Evolutionary conservation across 2,113 vertebrate genomes (phyloP).

Genomic region (Ellobius talpinus): DNA sequence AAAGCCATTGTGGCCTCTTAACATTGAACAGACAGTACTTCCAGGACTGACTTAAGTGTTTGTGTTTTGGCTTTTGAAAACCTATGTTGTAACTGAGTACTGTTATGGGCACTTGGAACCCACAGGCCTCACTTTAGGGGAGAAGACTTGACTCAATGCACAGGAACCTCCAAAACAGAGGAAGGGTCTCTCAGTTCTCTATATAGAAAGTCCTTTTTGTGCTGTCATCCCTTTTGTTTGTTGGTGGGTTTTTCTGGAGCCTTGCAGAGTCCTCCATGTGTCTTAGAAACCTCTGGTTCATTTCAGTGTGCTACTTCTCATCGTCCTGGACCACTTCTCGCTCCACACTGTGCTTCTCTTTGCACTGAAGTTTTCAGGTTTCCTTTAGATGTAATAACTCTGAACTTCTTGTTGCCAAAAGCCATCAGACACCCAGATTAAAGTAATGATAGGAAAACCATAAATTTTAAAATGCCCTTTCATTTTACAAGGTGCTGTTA

Average conservation of each 20-base stretch:
- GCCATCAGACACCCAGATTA: neutral
- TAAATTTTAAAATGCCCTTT: neutral
- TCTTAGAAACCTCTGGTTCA: neutral
- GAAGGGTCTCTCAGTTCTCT: neutral
- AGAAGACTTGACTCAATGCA: neutral
- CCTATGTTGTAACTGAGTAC: conserved; percentile 28
- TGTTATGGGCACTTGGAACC: neutral
- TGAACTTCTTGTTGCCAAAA: neutral
- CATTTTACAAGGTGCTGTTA: neutral
- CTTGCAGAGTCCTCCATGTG: neutral
- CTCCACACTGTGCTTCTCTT: neutral
- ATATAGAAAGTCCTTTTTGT: neutral
- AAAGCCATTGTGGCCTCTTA: neutral
- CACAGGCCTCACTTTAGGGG: neutral
- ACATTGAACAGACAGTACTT: conserved; percentile 54
- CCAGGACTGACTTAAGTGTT: conserved; percentile 37
- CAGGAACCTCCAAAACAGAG: neutral
- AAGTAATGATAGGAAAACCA: neutral
- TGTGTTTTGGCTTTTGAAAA: conserved; percentile 44
- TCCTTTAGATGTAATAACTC: neutral
- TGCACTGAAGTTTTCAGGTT: neutral
- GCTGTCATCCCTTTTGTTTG: neutral
- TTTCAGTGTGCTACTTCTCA: neutral
- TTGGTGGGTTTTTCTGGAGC: neutral
- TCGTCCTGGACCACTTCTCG: neutral